Evolutionary conservation across 1,140 invertebrate species (phyloP).

Genomic region (Saccostrea cuccullata): DNA sequence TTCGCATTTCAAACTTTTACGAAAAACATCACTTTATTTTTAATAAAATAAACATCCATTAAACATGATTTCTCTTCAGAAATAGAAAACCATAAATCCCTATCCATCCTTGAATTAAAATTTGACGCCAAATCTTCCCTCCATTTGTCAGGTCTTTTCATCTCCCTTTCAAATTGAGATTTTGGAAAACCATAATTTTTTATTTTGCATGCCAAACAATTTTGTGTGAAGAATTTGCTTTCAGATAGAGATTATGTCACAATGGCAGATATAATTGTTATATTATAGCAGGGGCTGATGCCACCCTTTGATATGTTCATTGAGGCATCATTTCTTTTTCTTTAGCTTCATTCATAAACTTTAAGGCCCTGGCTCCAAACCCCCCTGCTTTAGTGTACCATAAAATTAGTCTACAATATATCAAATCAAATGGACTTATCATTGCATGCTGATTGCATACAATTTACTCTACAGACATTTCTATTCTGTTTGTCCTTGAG

Average conservation of each 20-base stretch:
- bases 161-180: neutral
- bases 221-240: conserved; percentile 10
- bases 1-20: conserved; percentile 4
- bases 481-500: conserved; percentile 17
- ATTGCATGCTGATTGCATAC: neutral
- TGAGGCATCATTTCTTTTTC: conserved; percentile 16
- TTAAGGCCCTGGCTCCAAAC: conserved; percentile 3
- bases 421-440: conserved; percentile 11
- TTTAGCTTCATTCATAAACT: conserved; percentile 24
- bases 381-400: conserved; percentile 10
- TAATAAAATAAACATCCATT: conserved; percentile 14
- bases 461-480: too few species aligned
- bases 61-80: conserved; percentile 29
- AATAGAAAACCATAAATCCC: conserved; percentile 24
- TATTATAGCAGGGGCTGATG: conserved; percentile 10
- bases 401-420: conserved; percentile 33
- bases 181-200: neutral
- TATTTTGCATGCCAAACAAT: conserved; percentile 18
- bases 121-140: conserved; percentile 17
- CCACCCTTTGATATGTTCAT: conserved; percentile 11
- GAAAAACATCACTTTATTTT: neutral
- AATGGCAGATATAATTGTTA: conserved; percentile 18
- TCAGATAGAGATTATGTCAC: conserved; percentile 22
- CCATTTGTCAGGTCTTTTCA: conserved; percentile 3
- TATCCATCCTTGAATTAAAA: conserved; percentile 18